Base-by-base conservation (phyloP, 2,888 invertebrate genomes). In the Pseudococcus longispinus region DNA sequence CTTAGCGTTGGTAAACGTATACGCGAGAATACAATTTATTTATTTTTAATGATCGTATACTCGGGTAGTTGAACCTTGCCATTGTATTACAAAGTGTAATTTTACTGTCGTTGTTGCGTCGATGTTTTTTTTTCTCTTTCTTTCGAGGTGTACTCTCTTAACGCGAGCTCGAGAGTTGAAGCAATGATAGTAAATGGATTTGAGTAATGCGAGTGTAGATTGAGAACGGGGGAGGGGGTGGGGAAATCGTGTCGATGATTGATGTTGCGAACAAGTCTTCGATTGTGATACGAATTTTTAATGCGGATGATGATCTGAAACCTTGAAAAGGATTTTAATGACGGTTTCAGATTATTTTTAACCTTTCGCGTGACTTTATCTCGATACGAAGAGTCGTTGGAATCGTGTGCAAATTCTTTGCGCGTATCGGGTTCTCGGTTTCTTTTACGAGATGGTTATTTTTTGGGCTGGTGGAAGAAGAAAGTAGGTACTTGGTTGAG, bases 11-110 rank as follows among this genome's bases (percentile, higher is more conserved):
- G 26, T 70, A 70, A 37, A 37, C 8, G 37, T 37, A 37, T 2
- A 37, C 37, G 37, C 29, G 13, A 2, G 29, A 70, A 70, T 18
- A 70, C 29, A 70, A 70, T 70, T 70, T 32, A 70, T 70, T 70
- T 70, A 70, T 70, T 70, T 70, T 70, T 70, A 70, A 70, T 70
- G 70, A 70, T 29, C 15, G 23, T 70, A 51, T 51, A 60, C 20
- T 13, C 70, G 29, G 70, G 70, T 70, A 20, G 70, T 70, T 70
- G 70, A 70, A 70, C 70, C 70, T 70, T 70, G 70, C 70, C 15
- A 70, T 60, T 60, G 23, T 70, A 37, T 37, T 37, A 29, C 29
- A 5, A 70, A 70, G 70, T 70, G 70, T 70, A 70, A 29, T 70
- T 65, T 13, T 26, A 20, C 32, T 70, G 60, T 60, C 26, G 29